Evolutionary conservation across 2,888 invertebrate species (phyloP).

Genomic region (Rutpela maculata): DNA sequence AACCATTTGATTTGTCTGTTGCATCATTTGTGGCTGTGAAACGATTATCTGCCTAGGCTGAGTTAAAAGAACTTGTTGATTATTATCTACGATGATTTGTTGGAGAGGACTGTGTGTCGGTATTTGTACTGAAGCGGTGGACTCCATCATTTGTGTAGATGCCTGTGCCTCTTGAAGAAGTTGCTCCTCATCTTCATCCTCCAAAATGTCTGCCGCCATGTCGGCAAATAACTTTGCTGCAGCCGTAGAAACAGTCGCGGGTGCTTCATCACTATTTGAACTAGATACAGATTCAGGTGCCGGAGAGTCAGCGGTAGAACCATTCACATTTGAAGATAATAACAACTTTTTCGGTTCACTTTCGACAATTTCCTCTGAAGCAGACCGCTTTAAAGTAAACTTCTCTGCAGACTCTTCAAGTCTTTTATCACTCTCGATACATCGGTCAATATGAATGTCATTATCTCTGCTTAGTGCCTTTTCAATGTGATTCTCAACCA

Average conservation of each 20-base stretch:
- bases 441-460: slow-evolving; percentile 43
- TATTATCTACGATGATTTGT: slow-evolving; percentile 71
- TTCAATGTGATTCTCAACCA: slow-evolving; percentile 79
- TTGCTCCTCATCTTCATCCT: slow-evolving; percentile 84
- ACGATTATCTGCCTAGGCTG: slow-evolving; percentile 77
- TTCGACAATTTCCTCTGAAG: slow-evolving; percentile 72
- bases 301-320: slow-evolving; percentile 72
- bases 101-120: slow-evolving; percentile 58
- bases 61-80: slow-evolving; percentile 68
- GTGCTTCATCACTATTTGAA: slow-evolving; percentile 74
- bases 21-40: slow-evolving; percentile 68
- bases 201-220: slow-evolving; percentile 88
- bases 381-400: slow-evolving; percentile 37
- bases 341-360: slow-evolving; percentile 73
- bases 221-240: slow-evolving; percentile 92
- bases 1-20: slow-evolving; percentile 64
- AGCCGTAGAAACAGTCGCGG: slow-evolving; percentile 84
- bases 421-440: slow-evolving; percentile 10
- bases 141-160: slow-evolving; percentile 46
- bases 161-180: slow-evolving; percentile 68
- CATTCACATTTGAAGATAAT: slow-evolving; percentile 65
- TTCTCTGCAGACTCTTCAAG: slow-evolving; percentile 25
- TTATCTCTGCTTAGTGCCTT: slow-evolving; percentile 72
- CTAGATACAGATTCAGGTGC: slow-evolving; percentile 74
- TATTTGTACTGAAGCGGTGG: slow-evolving; percentile 44